Base-by-base conservation (phyloP, 2,888 invertebrate species). In the Melanophora roralis region DNA sequence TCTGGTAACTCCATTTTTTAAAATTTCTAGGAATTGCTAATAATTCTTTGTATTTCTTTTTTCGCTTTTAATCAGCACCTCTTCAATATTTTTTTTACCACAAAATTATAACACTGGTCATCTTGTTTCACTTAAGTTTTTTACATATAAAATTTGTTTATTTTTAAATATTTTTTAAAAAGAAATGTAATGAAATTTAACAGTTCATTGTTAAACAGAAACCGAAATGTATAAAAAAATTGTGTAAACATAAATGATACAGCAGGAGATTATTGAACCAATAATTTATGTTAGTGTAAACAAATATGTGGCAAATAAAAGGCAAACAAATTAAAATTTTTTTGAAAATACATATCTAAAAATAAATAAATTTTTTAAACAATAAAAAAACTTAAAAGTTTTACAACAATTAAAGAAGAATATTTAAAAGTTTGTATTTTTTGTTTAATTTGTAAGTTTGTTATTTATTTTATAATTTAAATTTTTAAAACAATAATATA, bases 211-310 rank as follows among this genome's bases (percentile, higher is more conserved):
- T 2, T 47, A 11, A 21, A 49, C 40, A 59, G 14, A 12, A 60
- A 60, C 6, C 59, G 34, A 27, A 7, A 40, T 7, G n/a, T 43
- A 43, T 9, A 12, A 32, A 34, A 9, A 34, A 55, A 43, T 27
- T 36, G 12, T 51, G 1, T 40, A 49, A 19, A 43, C 53, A 43
- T 72, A 53, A 60, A 53, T 72, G 34, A 34, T 72, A 5, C 12
- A 38, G 19, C 19, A 3, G 27, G n/a, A 43, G 14, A 32, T 72
- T 27, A 43, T 72, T 72, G 60, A 45, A 7, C 43, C 71, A 53
- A 72, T 72, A 62, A 72, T 62, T 72, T 62, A 36, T 62, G 16
- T 23, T 36, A 59, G 43, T 62, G 53, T 72, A 64, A 72, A 72
- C 72, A 72, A 23, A 55, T 72, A 62, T 55, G 9, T 55, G 45